These are phyloP conservation scores for Trypoxylon attenuatum DNA, from an alignment of 2,888 invertebrate genomes.

Conservation along the genomic window DNA sequence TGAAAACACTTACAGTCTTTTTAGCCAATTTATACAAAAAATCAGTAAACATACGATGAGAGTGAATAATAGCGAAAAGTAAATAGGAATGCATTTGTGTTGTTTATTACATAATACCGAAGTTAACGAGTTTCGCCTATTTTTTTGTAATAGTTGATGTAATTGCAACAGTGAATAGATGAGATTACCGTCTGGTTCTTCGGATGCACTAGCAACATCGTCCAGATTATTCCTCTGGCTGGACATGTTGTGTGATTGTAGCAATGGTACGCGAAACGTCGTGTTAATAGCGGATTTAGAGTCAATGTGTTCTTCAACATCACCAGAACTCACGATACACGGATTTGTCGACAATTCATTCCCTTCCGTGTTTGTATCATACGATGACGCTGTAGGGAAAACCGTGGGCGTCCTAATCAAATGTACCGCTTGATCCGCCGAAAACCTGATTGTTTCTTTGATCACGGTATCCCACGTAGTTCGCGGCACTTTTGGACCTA, in stretches of 20 bases:
- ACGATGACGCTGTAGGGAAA: constrained; percentile 63
- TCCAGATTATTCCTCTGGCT: constrained; percentile 57
- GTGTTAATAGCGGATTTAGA: constrained; percentile 43
- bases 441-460: constrained; percentile 31
- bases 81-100: background rate
- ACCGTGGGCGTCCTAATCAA: constrained; percentile 66
- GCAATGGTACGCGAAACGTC: constrained; percentile 30
- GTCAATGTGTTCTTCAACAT: constrained; percentile 39
- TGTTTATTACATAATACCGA: background rate
- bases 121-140: background rate
- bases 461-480: constrained; percentile 38
- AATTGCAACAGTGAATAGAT: constrained; percentile 9
- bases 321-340: constrained; percentile 40
- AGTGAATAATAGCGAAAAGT: background rate
- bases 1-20: too few species aligned
- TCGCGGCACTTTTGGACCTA: constrained; percentile 33
- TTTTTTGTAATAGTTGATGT: background rate
- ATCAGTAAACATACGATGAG: constrained; percentile 8
- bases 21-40: too few species aligned
- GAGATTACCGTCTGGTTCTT: constrained; percentile 58
- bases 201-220: constrained; percentile 47
- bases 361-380: constrained; percentile 47
- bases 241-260: constrained; percentile 55
- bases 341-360: constrained; percentile 35
- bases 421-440: constrained; percentile 28